phyloP scores from a whole-genome alignment of 2,113 vertebrate genomes.

The Paradisaea rubra region DNA sequence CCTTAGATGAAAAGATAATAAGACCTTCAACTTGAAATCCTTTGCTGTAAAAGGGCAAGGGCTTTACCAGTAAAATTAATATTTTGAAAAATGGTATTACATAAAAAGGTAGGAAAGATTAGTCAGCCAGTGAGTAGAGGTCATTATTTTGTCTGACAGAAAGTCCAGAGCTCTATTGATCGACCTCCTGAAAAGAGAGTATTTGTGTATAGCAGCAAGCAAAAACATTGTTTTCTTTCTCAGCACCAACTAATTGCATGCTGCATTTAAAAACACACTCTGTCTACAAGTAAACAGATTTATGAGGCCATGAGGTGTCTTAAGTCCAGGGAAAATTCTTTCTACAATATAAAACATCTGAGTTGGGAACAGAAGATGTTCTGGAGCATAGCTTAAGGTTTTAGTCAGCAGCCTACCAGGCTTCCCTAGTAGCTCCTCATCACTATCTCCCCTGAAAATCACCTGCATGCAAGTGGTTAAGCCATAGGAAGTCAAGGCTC shows the following conservation, averaged over 20 bases:
- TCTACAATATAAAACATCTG: not conserved
- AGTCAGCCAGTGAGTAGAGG: not conserved
- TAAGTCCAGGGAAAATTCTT: not conserved
- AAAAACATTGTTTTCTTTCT: not conserved
- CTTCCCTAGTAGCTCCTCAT: not conserved
- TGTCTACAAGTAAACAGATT: not conserved
- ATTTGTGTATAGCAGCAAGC: not conserved
- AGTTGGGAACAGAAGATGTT: not conserved
- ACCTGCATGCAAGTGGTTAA: not conserved
- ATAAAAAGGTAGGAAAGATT: conserved; percentile 27
- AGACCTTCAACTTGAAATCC: conserved; percentile 8
- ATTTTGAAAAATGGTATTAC: conserved; percentile 3
- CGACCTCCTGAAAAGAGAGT: not conserved
- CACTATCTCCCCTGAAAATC: not conserved
- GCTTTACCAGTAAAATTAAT: conserved; percentile 42
- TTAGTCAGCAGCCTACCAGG: not conserved
- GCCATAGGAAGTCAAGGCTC: not conserved
- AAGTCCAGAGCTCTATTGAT: conserved; percentile 10
- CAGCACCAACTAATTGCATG: not conserved
- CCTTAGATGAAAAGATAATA: not conserved
- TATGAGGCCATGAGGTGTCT: not conserved
- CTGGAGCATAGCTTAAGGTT: not conserved
- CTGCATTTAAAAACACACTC: not conserved
- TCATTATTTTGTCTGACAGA: conserved; percentile 18
- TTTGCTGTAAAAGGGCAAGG: conserved; percentile 4